Evolutionary conservation across 2,888 invertebrate genomes (phyloP), one percentile per base, ranked within the genome.

Genomic region (Amphimallon solstitiale): DNA sequence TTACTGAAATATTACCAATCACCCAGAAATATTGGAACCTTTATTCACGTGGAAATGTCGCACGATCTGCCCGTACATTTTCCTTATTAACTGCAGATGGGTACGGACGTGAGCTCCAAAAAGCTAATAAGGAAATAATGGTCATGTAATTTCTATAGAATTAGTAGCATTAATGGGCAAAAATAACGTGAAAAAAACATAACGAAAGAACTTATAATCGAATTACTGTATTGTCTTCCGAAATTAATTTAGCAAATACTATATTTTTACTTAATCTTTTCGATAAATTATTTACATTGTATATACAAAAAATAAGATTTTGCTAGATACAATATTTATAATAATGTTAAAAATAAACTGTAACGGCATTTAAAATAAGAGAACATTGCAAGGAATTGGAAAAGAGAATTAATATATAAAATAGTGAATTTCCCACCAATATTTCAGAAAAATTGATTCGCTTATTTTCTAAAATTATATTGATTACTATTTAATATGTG

Each of bases 21-120:
- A 54, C 14, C 38, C 52, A 56, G 46, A 64, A 60, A 65, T 60
- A 65, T 65, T 61, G 40, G 61, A 61, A 51, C 61, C 65, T 29
- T 46, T 21, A 46, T 52, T 51, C 52, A 29, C 51, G 66, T 52
- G 52, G 35, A 62, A 52, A 66, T 52, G 61, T 51, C 52, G 52
- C 45, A 46, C 66, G 61, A 66, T 66, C 29, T 43, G 34, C 52
- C 56, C 15, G 43, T 59, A 59, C 56, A 59, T 59, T 59, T 59
- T 59, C 56, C 14, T 59, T 59, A 59, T 59, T 59, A 43, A 34
- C 43, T 59, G 17, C 56, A 59, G 43, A 45, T 59, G 56, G 43
- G 56, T 6, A 1, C 43, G 23, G 14, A 23, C 43, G 56, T 21
- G 29, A 43, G 29, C 38, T 29, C 29, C 9, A 15, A 59, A 59